Evolutionary conservation across 2,888 invertebrate species (phyloP).

Genomic region (Venusia cambrica): DNA sequence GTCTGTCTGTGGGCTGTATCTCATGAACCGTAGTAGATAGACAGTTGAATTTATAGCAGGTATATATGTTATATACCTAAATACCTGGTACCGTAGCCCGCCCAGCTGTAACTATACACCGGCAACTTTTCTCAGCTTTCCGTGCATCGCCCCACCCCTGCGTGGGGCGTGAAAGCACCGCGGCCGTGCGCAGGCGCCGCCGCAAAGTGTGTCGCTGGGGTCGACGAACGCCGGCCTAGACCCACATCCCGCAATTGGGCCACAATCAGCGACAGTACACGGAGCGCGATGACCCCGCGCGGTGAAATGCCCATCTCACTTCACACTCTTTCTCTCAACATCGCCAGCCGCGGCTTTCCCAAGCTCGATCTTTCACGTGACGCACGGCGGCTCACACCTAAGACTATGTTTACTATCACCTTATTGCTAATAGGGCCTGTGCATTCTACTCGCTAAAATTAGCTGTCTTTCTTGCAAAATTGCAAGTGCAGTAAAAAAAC

Average conservation of each 20-base stretch:
- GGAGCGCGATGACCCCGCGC: conserved; percentile 75
- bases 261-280: conserved; percentile 80
- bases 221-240: conserved; percentile 82
- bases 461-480: no score
- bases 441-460: no score
- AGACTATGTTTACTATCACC: conserved; percentile 6
- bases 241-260: conserved; percentile 78
- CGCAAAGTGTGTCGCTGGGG: conserved; percentile 75
- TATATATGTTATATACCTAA: no score
- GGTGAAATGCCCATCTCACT: conserved; percentile 79
- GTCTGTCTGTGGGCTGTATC: no score
- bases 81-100: conserved; percentile 15
- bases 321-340: conserved; percentile 77
- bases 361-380: conserved; percentile 35
- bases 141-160: conserved; percentile 56
- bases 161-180: conserved; percentile 73
- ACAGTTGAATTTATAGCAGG: no score
- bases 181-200: conserved; percentile 67
- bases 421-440: no score
- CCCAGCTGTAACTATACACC: conserved; percentile 20
- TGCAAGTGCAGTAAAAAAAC: no score
- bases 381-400: conserved; percentile 20
- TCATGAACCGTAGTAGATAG: no score
- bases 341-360: conserved; percentile 63
- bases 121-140: conserved; percentile 67